These are phyloP conservation scores for Alitta virens DNA, from an alignment of 2,888 invertebrate genomes.

Conservation along the genomic window DNA sequence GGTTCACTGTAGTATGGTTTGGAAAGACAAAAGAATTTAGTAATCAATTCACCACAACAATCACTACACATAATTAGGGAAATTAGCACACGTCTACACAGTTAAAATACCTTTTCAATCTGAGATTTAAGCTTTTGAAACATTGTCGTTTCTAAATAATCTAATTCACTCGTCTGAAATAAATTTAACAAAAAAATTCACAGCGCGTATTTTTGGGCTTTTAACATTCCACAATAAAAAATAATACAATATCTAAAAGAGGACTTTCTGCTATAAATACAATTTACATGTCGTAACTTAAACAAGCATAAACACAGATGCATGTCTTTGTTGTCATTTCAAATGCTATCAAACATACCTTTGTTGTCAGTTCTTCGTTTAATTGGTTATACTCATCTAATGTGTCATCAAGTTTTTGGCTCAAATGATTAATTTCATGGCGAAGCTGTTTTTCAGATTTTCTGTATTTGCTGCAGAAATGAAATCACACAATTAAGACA, in stretches of 20 bases:
- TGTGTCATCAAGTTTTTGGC: slow-evolving; percentile 10
- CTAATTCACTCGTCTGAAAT: background rate
- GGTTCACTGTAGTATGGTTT: too few species aligned
- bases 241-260: background rate
- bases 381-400: slow-evolving; percentile 12
- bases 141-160: background rate
- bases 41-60: too few species aligned
- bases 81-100: too few species aligned
- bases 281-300: too few species aligned
- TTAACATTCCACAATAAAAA: background rate
- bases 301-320: too few species aligned
- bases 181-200: too few species aligned
- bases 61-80: too few species aligned
- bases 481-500: too few species aligned
- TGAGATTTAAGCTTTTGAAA: slow-evolving; percentile 3
- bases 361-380: slow-evolving; percentile 17
- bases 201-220: too few species aligned
- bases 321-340: too few species aligned
- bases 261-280: background rate
- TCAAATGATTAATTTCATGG: slow-evolving; percentile 13
- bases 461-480: slow-evolving; percentile 12
- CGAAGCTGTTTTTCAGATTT: slow-evolving; percentile 16
- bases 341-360: slow-evolving; percentile 12
- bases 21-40: too few species aligned
- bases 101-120: slow-evolving; percentile 5